phyloP scores from a whole-genome alignment of 2,113 vertebrate genomes.

The Pavo muticus region DNA sequence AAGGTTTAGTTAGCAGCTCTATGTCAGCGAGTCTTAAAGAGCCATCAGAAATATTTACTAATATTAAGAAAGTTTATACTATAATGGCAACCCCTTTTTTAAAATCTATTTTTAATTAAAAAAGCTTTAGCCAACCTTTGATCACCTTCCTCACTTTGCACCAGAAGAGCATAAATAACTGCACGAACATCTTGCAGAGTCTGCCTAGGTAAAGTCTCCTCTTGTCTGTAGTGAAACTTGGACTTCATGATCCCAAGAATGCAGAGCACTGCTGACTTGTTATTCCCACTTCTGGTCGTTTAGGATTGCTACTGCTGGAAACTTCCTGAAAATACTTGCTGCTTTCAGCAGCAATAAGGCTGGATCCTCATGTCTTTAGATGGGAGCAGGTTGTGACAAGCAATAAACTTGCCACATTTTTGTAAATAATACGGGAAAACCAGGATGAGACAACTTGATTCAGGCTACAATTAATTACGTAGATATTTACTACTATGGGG shows the following conservation, averaged over 20 bases:
- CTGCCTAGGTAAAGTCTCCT: background rate
- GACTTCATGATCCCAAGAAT: accelerated
- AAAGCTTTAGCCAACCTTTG: background rate
- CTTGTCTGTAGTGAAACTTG: background rate
- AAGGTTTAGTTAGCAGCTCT: background rate
- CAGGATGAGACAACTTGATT: background rate
- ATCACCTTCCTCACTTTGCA: background rate
- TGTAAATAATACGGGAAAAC: background rate
- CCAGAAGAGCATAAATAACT: background rate
- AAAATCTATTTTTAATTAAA: background rate
- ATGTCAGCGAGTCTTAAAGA: background rate
- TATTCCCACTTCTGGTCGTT: background rate
- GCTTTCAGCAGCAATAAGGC: background rate
- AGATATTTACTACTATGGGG: accelerated
- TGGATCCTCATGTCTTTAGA: background rate
- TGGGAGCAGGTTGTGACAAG: background rate
- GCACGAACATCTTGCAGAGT: background rate
- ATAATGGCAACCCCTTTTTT: background rate
- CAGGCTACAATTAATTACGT: background rate
- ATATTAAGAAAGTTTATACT: background rate
- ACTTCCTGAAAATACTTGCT: background rate
- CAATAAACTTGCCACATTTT: background rate
- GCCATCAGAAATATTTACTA: background rate
- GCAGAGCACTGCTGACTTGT: background rate
- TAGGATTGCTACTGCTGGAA: background rate